Conservation (phyloP, 2,113 vertebrate genomes). For the Calyptommatus sinebrachiatus region DNA sequence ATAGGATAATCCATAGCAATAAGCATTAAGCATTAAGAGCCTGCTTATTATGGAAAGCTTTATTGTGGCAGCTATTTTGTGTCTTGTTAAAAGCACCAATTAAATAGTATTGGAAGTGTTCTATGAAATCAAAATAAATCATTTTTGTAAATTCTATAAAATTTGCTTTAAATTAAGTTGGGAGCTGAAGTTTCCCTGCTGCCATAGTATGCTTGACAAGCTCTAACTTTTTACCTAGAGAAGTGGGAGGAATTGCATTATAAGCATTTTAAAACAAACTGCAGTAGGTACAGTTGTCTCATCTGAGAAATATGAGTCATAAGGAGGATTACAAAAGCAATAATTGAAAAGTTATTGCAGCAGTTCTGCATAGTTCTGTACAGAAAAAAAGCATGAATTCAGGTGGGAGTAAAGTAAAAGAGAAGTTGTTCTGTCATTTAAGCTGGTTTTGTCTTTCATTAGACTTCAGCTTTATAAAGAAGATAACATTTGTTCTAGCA, state of each 20-base stretch:
- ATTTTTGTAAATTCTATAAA: neutral
- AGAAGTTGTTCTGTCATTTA: conserved; percentile 6
- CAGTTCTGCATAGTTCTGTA: conserved; percentile 12
- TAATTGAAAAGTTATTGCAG: neutral
- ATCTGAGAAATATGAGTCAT: conserved; percentile 19
- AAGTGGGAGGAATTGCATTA: neutral
- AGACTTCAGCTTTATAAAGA: neutral
- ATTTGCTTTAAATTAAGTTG: neutral
- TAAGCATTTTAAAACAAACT: conserved; percentile 25
- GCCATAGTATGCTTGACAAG: neutral
- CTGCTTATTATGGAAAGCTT: neutral
- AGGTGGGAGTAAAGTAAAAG: neutral
- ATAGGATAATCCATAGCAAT: neutral
- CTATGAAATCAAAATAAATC: neutral
- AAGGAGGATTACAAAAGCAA: conserved; percentile 18
- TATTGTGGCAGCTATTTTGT: neutral
- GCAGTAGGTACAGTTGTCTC: conserved; percentile 20
- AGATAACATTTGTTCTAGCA: neutral
- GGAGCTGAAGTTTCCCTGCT: neutral
- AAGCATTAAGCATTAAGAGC: too few relatives aligned
- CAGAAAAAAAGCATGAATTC: accelerated
- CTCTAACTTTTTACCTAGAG: neutral
- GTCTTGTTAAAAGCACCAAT: neutral
- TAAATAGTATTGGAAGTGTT: neutral
- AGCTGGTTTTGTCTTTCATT: conserved; percentile 17